Evolutionary conservation across 2,113 vertebrate species (phyloP).

Genomic region (Hemiscyllium ocellatum): DNA sequence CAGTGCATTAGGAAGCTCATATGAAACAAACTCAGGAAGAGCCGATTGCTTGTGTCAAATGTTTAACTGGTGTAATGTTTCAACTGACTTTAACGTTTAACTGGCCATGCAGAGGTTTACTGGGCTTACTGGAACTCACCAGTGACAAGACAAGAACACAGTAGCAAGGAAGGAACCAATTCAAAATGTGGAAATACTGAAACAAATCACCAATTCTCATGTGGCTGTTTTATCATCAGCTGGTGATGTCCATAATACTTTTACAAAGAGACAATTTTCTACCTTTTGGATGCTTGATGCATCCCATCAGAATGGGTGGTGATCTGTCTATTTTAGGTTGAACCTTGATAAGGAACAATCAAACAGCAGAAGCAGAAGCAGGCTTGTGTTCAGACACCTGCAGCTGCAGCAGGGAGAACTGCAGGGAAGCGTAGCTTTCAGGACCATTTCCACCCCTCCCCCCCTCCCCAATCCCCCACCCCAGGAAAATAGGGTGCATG

Average conservation of each 20-base stretch:
- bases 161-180: not conserved
- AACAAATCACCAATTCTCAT: not conserved
- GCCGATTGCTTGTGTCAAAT: no score
- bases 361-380: not conserved
- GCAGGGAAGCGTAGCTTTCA: no score
- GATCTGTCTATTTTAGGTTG: not conserved
- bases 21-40: no score
- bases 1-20: no score
- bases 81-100: no score
- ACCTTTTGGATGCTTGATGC: not conserved
- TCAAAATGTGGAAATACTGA: not conserved
- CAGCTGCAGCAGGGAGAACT: not conserved
- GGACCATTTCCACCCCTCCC: no score
- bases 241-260: not conserved
- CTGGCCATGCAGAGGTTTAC: no score
- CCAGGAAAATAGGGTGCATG: no score
- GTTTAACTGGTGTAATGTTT: no score
- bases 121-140: no score
- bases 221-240: not conserved
- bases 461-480: no score
- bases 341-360: not conserved
- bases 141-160: no score
- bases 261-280: not conserved
- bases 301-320: not conserved
- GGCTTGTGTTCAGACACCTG: not conserved